phyloP scores from a whole-genome alignment of 1,140 invertebrate genomes.

The Pararge aegeria region DNA sequence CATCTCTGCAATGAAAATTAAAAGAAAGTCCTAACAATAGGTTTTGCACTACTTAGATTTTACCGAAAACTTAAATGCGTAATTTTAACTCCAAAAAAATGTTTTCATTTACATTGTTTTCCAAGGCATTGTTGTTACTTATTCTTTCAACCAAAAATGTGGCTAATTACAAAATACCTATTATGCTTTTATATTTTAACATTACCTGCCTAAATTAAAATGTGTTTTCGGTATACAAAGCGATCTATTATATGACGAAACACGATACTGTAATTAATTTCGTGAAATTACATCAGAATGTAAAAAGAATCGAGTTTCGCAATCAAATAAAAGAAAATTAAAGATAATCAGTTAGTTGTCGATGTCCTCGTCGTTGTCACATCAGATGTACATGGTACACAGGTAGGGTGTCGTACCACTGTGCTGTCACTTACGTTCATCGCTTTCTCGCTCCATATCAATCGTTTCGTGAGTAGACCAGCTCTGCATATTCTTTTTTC shows the following conservation, averaged over 20 bases:
- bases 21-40: constrained; percentile 19
- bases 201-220: constrained; percentile 1
- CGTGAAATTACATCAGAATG: too few species aligned
- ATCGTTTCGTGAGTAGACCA: too few species aligned
- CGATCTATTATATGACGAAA: background rate
- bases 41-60: constrained; percentile 4
- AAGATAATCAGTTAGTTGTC: too few species aligned
- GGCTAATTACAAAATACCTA: constrained; percentile 12
- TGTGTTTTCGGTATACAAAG: background rate
- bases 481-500: too few species aligned
- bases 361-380: too few species aligned
- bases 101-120: constrained; percentile 15
- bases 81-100: constrained; percentile 19
- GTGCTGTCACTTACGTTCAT: too few species aligned
- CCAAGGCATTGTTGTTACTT: constrained; percentile 20
- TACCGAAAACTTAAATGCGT: constrained; percentile 11
- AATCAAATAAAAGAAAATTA: too few species aligned
- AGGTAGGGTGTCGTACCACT: too few species aligned
- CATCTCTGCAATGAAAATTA: background rate
- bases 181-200: background rate
- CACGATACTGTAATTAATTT: too few species aligned
- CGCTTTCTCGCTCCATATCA: too few species aligned
- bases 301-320: too few species aligned
- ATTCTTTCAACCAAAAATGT: constrained; percentile 11
- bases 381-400: too few species aligned